A percentile compares a stretch with the other conserved stretches of the same genome.
These are phyloP conservation scores for Troides aeacus DNA, from an alignment of 2,888 invertebrate genomes.

Conservation along the genomic window DNA sequence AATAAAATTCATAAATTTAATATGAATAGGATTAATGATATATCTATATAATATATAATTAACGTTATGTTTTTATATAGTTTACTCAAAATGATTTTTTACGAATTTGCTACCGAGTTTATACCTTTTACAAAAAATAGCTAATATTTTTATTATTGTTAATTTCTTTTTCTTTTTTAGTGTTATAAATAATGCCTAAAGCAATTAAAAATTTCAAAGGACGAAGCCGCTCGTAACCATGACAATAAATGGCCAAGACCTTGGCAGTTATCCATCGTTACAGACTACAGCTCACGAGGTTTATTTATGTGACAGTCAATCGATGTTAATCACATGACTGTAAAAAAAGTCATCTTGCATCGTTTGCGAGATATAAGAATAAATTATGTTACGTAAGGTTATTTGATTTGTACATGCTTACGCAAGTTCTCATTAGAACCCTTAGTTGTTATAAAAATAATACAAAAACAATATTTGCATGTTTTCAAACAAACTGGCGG, in stretches of 20 bases:
- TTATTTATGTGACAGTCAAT: constrained; percentile 44
- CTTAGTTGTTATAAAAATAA: constrained; percentile 53
- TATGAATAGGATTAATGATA: neutral
- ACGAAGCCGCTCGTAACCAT: constrained; percentile 43
- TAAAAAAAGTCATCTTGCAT: constrained; percentile 34
- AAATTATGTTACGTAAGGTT: constrained; percentile 53
- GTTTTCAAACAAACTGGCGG: constrained; percentile 72
- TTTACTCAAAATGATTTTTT: neutral
- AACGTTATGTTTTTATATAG: neutral
- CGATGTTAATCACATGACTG: constrained; percentile 47
- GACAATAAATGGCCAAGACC: constrained; percentile 68
- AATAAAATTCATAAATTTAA: neutral
- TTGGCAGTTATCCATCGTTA: constrained; percentile 75
- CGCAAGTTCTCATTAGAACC: constrained; percentile 50
- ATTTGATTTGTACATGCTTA: constrained; percentile 42
- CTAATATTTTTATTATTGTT: neutral
- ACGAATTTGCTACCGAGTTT: neutral
- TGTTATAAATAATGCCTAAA: too few relatives aligned
- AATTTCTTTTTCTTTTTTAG: too few relatives aligned
- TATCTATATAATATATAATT: neutral
- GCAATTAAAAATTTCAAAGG: constrained; percentile 23
- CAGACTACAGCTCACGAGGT: constrained; percentile 43
- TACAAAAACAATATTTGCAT: constrained; percentile 65
- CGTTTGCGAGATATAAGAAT: constrained; percentile 37
- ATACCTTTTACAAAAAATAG: neutral